Percentiles rank a stretch among this genome's conserved stretches.
Evolutionary conservation across 2,888 invertebrate genomes (phyloP).

Genomic region (Cosmia pyralina): DNA sequence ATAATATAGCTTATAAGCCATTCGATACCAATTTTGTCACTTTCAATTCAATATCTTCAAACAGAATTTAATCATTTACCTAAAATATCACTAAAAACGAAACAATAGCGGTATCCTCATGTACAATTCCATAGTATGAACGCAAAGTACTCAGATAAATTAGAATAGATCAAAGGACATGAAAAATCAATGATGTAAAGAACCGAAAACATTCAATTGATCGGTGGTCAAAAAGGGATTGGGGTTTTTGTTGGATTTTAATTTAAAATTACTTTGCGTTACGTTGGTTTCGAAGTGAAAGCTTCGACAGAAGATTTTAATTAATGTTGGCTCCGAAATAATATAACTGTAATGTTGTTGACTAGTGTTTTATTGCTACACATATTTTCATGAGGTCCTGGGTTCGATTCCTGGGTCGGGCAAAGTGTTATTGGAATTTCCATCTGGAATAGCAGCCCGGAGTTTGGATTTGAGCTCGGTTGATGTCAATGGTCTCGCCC

Average conservation of each 20-base stretch:
- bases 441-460: too few relatives aligned
- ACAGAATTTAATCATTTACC: conserved; percentile 8
- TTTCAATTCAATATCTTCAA: background rate
- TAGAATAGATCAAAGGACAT: conserved; percentile 82
- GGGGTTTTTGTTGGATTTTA: conserved; percentile 84
- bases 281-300: conserved; percentile 63
- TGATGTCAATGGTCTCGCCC: too few relatives aligned
- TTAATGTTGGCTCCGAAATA: conserved; percentile 54
- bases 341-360: conserved; percentile 33
- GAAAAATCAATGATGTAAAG: conserved; percentile 82
- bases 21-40: background rate
- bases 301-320: conserved; percentile 64
- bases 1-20: too few relatives aligned
- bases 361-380: conserved; percentile 16
- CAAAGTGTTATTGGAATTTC: too few relatives aligned
- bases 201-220: conserved; percentile 82
- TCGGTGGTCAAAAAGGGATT: conserved; percentile 80
- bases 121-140: conserved; percentile 20
- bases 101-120: conserved; percentile 20
- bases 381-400: background rate
- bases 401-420: too few relatives aligned
- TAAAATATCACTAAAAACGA: conserved; percentile 11
- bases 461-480: too few relatives aligned
- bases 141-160: conserved; percentile 71
- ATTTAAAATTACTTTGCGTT: conserved; percentile 81